Conservation (phyloP, 2,888 invertebrate genomes). For the Lumbricus terrestris region DNA sequence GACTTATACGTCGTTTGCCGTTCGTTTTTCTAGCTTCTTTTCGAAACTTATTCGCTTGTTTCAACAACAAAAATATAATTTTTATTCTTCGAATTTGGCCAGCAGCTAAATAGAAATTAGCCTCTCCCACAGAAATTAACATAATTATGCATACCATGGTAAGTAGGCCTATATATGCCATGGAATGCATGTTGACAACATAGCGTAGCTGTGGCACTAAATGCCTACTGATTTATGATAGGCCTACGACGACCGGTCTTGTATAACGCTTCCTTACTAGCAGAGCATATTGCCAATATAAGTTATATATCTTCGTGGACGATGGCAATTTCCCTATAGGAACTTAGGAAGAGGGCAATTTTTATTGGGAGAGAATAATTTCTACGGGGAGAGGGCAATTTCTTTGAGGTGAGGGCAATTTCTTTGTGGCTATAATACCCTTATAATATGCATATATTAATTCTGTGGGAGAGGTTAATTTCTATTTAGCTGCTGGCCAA, state of each 20-base stretch:
- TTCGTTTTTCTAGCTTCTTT: neutral
- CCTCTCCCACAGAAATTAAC: too few relatives aligned
- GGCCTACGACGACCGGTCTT: neutral
- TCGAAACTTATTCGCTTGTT: neutral
- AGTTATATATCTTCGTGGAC: neutral
- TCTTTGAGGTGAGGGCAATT: too few relatives aligned
- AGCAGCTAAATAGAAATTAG: neutral
- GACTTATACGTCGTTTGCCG: too few relatives aligned
- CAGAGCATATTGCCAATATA: too few relatives aligned
- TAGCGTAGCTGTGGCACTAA: too few relatives aligned
- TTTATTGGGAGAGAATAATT: neutral
- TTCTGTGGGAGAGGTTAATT: too few relatives aligned
- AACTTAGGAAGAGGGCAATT: neutral
- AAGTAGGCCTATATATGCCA: too few relatives aligned
- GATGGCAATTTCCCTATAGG: neutral
- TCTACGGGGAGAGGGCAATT: neutral
- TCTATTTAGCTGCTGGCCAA: neutral
- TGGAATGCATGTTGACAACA: too few relatives aligned
- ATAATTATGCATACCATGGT: too few relatives aligned
- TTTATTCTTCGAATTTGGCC: neutral
- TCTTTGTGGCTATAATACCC: too few relatives aligned
- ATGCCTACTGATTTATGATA: neutral
- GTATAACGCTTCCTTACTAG: too few relatives aligned
- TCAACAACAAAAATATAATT: neutral
- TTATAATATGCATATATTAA: too few relatives aligned